Conservation (phyloP, 2,888 invertebrate genomes). For the Taphrorychus bicolor region DNA sequence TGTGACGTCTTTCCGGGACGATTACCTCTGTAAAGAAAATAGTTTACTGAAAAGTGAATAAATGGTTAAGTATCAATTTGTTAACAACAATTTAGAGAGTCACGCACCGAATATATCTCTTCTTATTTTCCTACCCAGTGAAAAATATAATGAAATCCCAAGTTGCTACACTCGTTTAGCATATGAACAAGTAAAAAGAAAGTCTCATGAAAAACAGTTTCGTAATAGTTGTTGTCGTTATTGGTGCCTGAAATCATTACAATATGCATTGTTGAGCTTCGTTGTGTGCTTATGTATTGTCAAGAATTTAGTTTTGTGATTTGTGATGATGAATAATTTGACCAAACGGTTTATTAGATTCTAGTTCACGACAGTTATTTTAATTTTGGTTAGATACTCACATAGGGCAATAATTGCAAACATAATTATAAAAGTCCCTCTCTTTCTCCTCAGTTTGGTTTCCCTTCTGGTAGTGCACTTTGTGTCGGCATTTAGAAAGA, state of each 20-base stretch:
- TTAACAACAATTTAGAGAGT: background rate
- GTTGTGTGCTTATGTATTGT: background rate
- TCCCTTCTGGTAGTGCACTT: slow-evolving; percentile 17
- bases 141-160: background rate
- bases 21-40: slow-evolving; percentile 81
- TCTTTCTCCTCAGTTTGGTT: slow-evolving; percentile 15
- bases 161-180: too few relatives aligned
- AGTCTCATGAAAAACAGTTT: slow-evolving; percentile 3
- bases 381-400: too few relatives aligned
- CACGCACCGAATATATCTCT: background rate
- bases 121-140: background rate
- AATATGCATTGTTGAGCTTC: slow-evolving; percentile 7
- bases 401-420: slow-evolving; percentile 87
- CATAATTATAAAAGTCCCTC: slow-evolving; percentile 74
- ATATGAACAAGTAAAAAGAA: background rate
- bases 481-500: slow-evolving; percentile 68
- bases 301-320: background rate
- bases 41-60: too few relatives aligned
- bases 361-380: too few relatives aligned
- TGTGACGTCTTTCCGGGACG: slow-evolving; percentile 66
- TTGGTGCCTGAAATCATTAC: slow-evolving; percentile 9
- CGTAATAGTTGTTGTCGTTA: slow-evolving; percentile 11
- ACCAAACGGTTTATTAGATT: too few relatives aligned
- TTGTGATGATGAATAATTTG: too few relatives aligned
- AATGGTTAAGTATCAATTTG: too few relatives aligned